phyloP scores from a whole-genome alignment of 2,888 invertebrate genomes.

The Apocheima hispidaria region DNA sequence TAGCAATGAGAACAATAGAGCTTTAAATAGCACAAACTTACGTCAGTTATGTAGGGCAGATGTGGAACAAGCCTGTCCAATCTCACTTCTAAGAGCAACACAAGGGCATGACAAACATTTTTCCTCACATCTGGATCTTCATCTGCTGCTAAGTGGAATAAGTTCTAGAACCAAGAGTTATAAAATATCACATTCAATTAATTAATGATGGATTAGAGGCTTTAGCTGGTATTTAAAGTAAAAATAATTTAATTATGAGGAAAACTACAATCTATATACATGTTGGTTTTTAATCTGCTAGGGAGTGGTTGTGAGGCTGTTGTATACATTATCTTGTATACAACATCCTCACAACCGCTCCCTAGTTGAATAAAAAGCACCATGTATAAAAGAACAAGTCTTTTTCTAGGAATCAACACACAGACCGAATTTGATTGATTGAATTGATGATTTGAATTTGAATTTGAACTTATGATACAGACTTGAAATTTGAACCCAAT shows the following conservation, averaged over 20 bases:
- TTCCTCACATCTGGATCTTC: conserved; percentile 98
- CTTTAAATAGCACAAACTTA: conserved; percentile 56
- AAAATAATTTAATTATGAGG: not conserved
- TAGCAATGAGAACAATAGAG: not conserved
- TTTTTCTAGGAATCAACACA: too few relatives aligned
- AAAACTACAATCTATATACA: not conserved
- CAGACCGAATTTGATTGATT: too few relatives aligned
- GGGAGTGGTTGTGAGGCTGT: too few relatives aligned
- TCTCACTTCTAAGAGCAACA: conserved; percentile 97
- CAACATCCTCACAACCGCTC: too few relatives aligned
- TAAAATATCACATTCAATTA: not conserved
- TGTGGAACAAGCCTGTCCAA: conserved; percentile 98
- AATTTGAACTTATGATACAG: too few relatives aligned
- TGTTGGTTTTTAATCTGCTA: too few relatives aligned
- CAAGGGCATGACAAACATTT: conserved; percentile 98
- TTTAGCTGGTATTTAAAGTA: not conserved
- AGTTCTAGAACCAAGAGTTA: conserved; percentile 85
- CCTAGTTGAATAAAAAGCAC: too few relatives aligned
- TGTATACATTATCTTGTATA: too few relatives aligned
- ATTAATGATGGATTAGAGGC: not conserved
- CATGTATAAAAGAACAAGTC: too few relatives aligned
- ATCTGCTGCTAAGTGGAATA: conserved; percentile 97
- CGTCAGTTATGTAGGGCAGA: conserved; percentile 98
- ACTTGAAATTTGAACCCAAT: too few relatives aligned
- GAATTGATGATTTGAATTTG: too few relatives aligned